Percentiles rank a stretch among this genome's conserved stretches.
Conservation (phyloP, 2,888 invertebrate genomes). For the Apamea crenata region DNA sequence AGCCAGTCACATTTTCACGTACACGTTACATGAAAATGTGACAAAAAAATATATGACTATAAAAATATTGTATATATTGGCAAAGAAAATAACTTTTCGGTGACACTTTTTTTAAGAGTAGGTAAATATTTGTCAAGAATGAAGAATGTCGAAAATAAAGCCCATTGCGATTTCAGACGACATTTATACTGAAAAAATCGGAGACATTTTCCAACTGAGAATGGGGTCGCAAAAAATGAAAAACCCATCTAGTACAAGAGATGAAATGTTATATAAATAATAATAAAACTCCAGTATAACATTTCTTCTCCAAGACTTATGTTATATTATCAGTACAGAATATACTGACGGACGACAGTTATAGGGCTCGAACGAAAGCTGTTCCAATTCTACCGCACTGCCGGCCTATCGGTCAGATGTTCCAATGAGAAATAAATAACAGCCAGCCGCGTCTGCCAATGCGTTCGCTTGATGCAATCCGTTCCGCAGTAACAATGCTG, state of each 20-base stretch:
- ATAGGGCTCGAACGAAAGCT: constrained; percentile 67
- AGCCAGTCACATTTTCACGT: not conserved
- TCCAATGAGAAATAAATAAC: constrained; percentile 84
- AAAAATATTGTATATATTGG: not conserved
- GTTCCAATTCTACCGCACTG: constrained; percentile 66
- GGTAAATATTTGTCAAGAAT: not conserved
- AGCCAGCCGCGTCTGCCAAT: constrained; percentile 79
- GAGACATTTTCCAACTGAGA: not conserved
- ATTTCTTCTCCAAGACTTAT: not conserved
- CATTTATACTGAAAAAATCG: not conserved
- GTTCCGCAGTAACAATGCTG: constrained; percentile 52
- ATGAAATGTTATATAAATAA: too few species aligned
- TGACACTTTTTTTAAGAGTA: not conserved
- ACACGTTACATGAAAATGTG: not conserved
- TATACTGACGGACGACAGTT: constrained; percentile 8
- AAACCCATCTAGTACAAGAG: not conserved
- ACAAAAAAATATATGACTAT: not conserved
- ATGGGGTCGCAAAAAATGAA: not conserved
- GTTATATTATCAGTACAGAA: not conserved
- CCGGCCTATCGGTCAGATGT: constrained; percentile 57
- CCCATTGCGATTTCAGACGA: not conserved
- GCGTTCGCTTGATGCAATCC: constrained; percentile 75
- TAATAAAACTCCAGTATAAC: not conserved
- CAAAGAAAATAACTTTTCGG: not conserved
- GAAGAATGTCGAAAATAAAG: not conserved